Base-by-base conservation (phyloP, 2,797 vertebrate species). In the Scolopax bukidnonensis region DNA sequence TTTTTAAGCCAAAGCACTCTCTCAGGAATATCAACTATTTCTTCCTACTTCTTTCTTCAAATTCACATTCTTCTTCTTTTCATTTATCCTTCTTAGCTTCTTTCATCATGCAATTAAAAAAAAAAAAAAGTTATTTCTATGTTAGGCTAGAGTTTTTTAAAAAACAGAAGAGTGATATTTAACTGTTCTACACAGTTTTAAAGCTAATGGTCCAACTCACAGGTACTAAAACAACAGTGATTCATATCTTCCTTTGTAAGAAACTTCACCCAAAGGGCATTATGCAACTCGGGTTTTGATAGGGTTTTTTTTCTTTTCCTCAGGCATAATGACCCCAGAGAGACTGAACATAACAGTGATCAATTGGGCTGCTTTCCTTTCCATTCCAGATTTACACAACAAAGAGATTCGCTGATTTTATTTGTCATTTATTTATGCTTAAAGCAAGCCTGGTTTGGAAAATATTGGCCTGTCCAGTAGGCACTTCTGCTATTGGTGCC, bases 261-360 rank as follows among this genome's bases (percentile, higher is more conserved):
- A 36, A 91, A 25, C 80, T 76, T 82, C 63, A 73, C 67, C 77
- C 8, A 0, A 76, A 94, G 64, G 91, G 41, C 77, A 90, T 95
- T 94, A 84, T 50, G 63, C 50, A 93, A 32, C 74, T 94, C 64
- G 47, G 27, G 56, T 59, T 94, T 91, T 93, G 68, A 89, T 71
- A 93, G 64, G 74, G 75, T 70, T 95, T 94, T 94, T 89, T 75
- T 90, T 75, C 93, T 90, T 94, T 96, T 81, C 86, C 89, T 90
- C 50, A 10, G 96, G 89, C 90, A 54, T 95, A 97, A 97, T 95
- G 95, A 96, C 92, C 97, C 91, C 89, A 90, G 96, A 97, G 97
- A 97, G 93, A 95, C 77, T 7, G 28, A 97, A 96, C 74, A 87
- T 83, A 97, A 71, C 91, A 96, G 86, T 93, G 95, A 98, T 95